These are phyloP conservation scores for Epirrhoe tristata DNA, from an alignment of 2,888 invertebrate species.

Conservation along the genomic window DNA sequence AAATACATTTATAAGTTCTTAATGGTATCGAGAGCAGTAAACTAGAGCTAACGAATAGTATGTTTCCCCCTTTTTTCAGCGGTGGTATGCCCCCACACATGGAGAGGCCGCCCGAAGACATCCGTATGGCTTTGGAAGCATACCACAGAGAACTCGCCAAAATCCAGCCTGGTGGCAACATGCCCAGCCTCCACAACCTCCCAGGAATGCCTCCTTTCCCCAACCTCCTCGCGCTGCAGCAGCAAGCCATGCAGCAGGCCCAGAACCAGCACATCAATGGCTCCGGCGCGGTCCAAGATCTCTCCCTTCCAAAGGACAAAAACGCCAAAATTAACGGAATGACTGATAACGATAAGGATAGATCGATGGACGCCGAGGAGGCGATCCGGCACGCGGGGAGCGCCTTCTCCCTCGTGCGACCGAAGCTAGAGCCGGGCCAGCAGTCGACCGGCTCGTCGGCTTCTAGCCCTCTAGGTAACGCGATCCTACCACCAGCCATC, in stretches of 20 bases:
- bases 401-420: conserved; percentile 95
- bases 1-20: conserved; percentile 29
- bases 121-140: conserved; percentile 94
- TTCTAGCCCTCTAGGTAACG: conserved; percentile 93
- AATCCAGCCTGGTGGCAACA: conserved; percentile 89
- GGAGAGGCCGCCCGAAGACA: conserved; percentile 90
- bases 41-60: conserved; percentile 88
- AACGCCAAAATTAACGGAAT: conserved; percentile 87
- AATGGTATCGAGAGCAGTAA: conserved; percentile 76
- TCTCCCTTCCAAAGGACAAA: conserved; percentile 93
- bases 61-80: conserved; percentile 95
- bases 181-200: conserved; percentile 84
- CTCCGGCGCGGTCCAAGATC: conserved; percentile 90
- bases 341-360: conserved; percentile 89
- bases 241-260: conserved; percentile 82
- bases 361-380: conserved; percentile 86
- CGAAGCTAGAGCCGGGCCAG: conserved; percentile 92
- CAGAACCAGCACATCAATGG: conserved; percentile 87
- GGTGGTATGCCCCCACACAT: conserved; percentile 87
- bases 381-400: conserved; percentile 91
- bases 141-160: conserved; percentile 97
- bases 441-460: conserved; percentile 91
- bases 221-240: conserved; percentile 91
- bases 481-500: conserved; percentile 93
- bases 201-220: conserved; percentile 86